These are phyloP conservation scores for Limenitis camilla DNA, from an alignment of 2,888 invertebrate species.

Conservation along the genomic window DNA sequence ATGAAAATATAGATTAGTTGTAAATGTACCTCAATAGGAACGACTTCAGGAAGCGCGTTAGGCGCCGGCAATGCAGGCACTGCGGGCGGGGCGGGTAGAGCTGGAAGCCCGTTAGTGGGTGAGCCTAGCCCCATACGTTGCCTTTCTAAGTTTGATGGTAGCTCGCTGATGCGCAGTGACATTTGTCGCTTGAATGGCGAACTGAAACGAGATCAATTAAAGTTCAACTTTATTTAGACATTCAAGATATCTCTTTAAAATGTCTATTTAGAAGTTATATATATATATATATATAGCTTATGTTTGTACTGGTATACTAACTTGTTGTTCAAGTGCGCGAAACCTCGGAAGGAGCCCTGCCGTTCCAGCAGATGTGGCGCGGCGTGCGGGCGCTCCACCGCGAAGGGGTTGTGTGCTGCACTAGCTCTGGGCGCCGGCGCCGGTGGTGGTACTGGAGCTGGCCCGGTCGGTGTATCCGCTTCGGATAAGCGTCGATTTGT, in stretches of 20 bases:
- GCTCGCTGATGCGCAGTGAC: slow-evolving; percentile 94
- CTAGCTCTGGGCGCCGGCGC: slow-evolving; percentile 47
- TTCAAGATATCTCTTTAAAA: too few relatives aligned
- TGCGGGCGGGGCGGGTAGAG: slow-evolving; percentile 53
- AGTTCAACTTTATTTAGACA: not conserved
- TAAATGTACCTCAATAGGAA: slow-evolving; percentile 27
- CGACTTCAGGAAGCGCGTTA: slow-evolving; percentile 39
- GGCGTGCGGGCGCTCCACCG: slow-evolving; percentile 96
- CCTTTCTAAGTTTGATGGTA: slow-evolving; percentile 95
- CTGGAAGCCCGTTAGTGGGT: slow-evolving; percentile 77
- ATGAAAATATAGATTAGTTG: too few relatives aligned
- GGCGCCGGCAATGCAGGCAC: slow-evolving; percentile 69
- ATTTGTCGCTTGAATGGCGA: slow-evolving; percentile 97
- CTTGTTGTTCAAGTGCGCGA: slow-evolving; percentile 82
- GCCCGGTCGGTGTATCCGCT: slow-evolving; percentile 38
- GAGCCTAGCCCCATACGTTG: slow-evolving; percentile 81
- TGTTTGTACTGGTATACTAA: slow-evolving; percentile 22
- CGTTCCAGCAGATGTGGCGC: slow-evolving; percentile 95
- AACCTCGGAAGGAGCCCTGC: slow-evolving; percentile 95
- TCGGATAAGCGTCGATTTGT: slow-evolving; percentile 57
- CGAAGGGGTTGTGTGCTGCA: slow-evolving; percentile 86
- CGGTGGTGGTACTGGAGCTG: slow-evolving; percentile 16
- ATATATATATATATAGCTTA: not conserved
- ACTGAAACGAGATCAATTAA: slow-evolving; percentile 62
- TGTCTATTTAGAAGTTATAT: not conserved